Evolutionary conservation across 2,888 invertebrate species (phyloP).

Genomic region (Syritta pipiens): DNA sequence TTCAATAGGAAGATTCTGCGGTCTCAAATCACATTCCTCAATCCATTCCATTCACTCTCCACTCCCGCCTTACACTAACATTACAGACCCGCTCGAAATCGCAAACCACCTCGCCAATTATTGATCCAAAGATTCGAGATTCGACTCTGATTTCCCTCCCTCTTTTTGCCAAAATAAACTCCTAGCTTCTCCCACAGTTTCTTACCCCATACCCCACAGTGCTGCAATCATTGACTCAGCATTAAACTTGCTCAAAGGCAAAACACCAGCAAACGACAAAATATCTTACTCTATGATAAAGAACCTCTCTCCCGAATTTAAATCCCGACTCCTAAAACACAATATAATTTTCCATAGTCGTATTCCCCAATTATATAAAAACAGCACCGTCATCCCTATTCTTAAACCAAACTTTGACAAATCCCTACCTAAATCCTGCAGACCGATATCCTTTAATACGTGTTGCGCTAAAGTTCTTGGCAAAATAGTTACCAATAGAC

Average conservation of each 20-base stretch:
- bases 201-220: not conserved
- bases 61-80: too few species aligned
- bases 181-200: not conserved
- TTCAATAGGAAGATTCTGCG: too few species aligned
- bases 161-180: not conserved
- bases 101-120: too few species aligned
- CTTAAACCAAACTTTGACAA: not conserved
- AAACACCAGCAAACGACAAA: not conserved
- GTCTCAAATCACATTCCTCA: too few species aligned
- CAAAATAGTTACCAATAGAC: not conserved
- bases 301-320: not conserved
- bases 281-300: not conserved
- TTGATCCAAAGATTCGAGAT: too few species aligned
- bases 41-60: too few species aligned
- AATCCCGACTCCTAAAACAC: not conserved
- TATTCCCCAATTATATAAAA: not conserved
- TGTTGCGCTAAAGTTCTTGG: not conserved
- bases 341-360: not conserved
- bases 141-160: not conserved
- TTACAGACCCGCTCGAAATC: too few species aligned
- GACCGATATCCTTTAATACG: not conserved
- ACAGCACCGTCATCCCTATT: not conserved
- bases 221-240: not conserved
- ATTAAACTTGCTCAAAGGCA: conserved; percentile 1
- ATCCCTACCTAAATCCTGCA: not conserved